Conservation (phyloP, 1,140 invertebrate species). For the Formica exsecta region DNA sequence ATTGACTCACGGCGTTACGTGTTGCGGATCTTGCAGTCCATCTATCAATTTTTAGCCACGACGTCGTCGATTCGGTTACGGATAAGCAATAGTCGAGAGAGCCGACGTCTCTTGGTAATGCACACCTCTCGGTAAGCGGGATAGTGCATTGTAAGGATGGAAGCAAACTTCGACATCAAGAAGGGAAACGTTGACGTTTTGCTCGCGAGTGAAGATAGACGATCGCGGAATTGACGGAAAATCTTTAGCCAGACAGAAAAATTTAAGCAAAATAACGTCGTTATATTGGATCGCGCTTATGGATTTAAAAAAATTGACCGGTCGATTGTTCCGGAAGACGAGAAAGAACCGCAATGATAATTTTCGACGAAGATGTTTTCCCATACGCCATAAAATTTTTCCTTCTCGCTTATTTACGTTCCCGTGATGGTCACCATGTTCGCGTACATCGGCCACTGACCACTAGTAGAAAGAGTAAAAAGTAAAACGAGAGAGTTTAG, state of each 20-base stretch:
- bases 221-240: neutral
- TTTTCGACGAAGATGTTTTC: neutral
- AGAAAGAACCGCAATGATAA: neutral
- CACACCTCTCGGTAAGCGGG: constrained; percentile 33
- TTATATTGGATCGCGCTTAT: neutral
- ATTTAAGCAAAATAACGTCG: neutral
- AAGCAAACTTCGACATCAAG: constrained; percentile 40
- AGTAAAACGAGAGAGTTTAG: neutral
- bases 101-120: neutral
- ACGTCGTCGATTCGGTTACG: constrained; percentile 13
- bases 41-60: constrained; percentile 70
- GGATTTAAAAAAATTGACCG: neutral
- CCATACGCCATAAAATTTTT: neutral
- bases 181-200: constrained; percentile 33
- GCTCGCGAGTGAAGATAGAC: constrained; percentile 44
- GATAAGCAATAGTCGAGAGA: constrained; percentile 24
- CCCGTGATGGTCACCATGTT: constrained; percentile 5
- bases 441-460: constrained; percentile 21
- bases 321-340: neutral
- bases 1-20: neutral
- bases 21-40: constrained; percentile 43
- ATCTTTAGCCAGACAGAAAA: neutral
- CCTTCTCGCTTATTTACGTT: neutral
- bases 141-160: constrained; percentile 14
- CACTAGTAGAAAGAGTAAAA: constrained; percentile 22